phyloP scores from a whole-genome alignment of 1,140 invertebrate genomes.

The Leptonema lineaticorne region DNA sequence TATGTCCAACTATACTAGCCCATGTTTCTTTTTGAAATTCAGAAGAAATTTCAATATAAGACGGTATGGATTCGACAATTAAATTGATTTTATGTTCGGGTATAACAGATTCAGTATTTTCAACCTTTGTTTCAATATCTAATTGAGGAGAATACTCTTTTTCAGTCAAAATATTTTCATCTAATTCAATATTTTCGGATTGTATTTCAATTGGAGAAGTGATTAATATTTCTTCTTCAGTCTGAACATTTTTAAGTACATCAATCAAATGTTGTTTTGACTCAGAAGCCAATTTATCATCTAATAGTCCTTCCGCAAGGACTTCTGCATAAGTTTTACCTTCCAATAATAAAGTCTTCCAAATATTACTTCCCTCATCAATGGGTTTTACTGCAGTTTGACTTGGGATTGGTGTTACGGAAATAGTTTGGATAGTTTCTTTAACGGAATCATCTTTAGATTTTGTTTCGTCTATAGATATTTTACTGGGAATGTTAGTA shows the following conservation, averaged over 20 bases:
- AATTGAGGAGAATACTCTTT: background rate
- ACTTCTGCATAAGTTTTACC: slow-evolving; percentile 64
- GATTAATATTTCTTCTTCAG: background rate
- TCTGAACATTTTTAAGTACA: background rate
- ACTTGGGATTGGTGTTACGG: slow-evolving; percentile 6
- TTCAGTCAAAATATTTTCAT: background rate
- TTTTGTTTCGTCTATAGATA: slow-evolving; percentile 40
- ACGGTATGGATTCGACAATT: background rate
- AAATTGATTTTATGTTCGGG: background rate
- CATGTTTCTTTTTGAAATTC: slow-evolving; percentile 21
- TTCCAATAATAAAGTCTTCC: slow-evolving; percentile 52
- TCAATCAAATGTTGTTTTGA: background rate
- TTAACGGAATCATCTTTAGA: slow-evolving; percentile 2
- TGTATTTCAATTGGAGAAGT: background rate
- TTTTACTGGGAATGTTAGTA: background rate
- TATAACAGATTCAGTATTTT: no score
- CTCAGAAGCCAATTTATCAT: background rate
- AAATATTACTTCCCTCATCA: slow-evolving; percentile 48
- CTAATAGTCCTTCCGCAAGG: slow-evolving; percentile 50
- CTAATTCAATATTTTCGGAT: background rate
- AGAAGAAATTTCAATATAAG: background rate
- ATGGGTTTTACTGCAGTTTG: background rate
- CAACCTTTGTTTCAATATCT: background rate
- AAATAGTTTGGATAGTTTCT: slow-evolving; percentile 15
- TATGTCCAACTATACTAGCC: slow-evolving; percentile 35